Percentiles rank a stretch among this genome's conserved stretches.
These are phyloP conservation scores for Lapara coniferarum DNA, from an alignment of 2,888 invertebrate genomes.

Conservation along the genomic window DNA sequence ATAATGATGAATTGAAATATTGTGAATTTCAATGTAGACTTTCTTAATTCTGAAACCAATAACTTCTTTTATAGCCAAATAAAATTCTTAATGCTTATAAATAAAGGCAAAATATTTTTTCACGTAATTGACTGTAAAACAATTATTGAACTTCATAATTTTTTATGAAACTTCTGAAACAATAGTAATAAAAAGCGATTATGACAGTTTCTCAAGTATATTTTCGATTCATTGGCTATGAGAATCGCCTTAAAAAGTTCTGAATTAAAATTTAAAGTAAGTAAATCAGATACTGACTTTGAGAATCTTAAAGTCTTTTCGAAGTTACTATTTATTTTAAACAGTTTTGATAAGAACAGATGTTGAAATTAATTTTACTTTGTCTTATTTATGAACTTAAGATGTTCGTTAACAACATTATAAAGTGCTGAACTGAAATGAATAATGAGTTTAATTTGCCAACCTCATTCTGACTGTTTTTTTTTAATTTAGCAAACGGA, in stretches of 20 bases:
- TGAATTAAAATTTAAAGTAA: conserved; percentile 9
- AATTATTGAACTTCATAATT: not conserved
- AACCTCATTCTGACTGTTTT: conserved; percentile 22
- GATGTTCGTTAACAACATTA: not conserved
- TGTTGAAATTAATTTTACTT: not conserved
- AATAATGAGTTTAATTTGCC: conserved; percentile 26
- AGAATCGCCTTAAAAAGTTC: conserved; percentile 15
- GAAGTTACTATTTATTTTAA: not conserved
- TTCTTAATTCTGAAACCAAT: too few species aligned
- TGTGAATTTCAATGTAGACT: too few species aligned
- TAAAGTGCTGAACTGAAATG: conserved; percentile 4
- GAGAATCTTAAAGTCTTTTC: not conserved
- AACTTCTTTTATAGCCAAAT: too few species aligned
- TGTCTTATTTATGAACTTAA: not conserved
- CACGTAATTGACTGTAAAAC: too few species aligned
- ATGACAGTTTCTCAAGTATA: not conserved
- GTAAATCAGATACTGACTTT: not conserved
- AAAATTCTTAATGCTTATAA: too few species aligned
- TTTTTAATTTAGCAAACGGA: conserved; percentile 26
- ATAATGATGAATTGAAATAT: too few species aligned
- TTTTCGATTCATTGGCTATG: conserved; percentile 13
- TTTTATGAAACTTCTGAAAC: conserved; percentile 2
- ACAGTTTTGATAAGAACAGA: not conserved
- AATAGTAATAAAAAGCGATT: conserved; percentile 9
- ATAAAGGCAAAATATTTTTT: too few species aligned